Base-by-base conservation (phyloP, 2,113 vertebrate genomes). In the Aegotheles bennettii region DNA sequence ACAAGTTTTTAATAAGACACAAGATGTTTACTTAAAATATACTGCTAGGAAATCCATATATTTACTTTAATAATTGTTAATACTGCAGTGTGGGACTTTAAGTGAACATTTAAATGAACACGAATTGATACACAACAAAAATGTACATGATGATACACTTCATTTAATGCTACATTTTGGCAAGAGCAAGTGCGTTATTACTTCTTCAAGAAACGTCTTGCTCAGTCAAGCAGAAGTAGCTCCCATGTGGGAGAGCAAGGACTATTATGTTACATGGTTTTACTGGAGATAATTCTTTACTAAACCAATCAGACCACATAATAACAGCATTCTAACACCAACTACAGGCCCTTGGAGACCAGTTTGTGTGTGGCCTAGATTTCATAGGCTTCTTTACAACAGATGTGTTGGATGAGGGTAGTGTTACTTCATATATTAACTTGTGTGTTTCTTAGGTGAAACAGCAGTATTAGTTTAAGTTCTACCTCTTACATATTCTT, bases 291-390 rank as follows among this genome's bases (percentile, higher is more conserved):
- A 90, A 97, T 97, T 96, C 95, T 95, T 96, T 74, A 93, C 91
- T 95, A 97, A 97, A 94, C 97, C 93, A 97, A 97, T 93, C 93
- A 96, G 93, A 94, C 97, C 96, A 95, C 96, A 95, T 96, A 98
- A 97, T 97, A 97, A 97, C 97, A 97, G 95, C 94, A 96, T 97
- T 96, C 93, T 97, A 94, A 97, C 91, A 97, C 88, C 96, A 96
- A 92, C 93, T 94, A 95, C 81, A 96, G 96, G 87, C 81, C 95
- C 96, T 96, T 68, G 76, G 96, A 97, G 96, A 95, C 91, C 87
- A 84, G 95, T 93, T 92, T 96, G 97, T 98, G 97, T 98, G 98
- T 98, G 98, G 98, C 95, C 98, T 86, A 81, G 86, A 94, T 97
- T 97, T 97, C 97, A 96, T 31, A 94, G 92, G 90, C 85, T 97